A percentile compares a stretch with the other conserved stretches of the same genome.
Conservation (phyloP, 1,140 invertebrate genomes). For the Polypedilum pembai region DNA sequence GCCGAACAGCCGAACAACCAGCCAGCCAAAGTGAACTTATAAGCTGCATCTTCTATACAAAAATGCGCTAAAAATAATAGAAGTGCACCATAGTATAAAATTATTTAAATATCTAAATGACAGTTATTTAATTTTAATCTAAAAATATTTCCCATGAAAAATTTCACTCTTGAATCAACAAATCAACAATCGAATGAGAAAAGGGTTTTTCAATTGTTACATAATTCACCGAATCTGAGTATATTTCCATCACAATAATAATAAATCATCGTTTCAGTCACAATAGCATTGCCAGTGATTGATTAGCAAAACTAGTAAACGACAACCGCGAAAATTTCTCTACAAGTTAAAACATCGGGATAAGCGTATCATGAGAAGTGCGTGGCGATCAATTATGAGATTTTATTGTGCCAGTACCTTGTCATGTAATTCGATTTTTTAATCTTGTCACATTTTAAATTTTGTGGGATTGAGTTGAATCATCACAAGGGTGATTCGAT, state of each 20-base stretch:
- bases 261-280: constrained; percentile 1
- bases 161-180: background rate
- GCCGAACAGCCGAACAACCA: no score
- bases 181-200: background rate
- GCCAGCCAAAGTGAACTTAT: no score
- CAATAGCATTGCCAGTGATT: background rate
- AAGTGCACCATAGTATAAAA: no score
- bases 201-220: constrained; percentile 27
- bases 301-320: background rate
- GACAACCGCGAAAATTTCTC: constrained; percentile 24
- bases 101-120: no score
- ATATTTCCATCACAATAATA: constrained; percentile 26
- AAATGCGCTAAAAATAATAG: no score
- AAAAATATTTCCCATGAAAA: background rate
- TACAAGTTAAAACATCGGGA: background rate
- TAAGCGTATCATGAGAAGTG: constrained; percentile 20
- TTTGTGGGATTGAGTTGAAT: background rate
- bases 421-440: constrained; percentile 27
- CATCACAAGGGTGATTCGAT: background rate
- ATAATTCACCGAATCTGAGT: background rate
- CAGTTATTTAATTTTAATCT: background rate
- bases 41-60: no score
- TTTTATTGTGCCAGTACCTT: constrained; percentile 23
- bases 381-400: constrained; percentile 7
- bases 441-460: constrained; percentile 22